Evolutionary conservation across 2,113 vertebrate genomes (phyloP).

Genomic region (Hipposideros armiger): DNA sequence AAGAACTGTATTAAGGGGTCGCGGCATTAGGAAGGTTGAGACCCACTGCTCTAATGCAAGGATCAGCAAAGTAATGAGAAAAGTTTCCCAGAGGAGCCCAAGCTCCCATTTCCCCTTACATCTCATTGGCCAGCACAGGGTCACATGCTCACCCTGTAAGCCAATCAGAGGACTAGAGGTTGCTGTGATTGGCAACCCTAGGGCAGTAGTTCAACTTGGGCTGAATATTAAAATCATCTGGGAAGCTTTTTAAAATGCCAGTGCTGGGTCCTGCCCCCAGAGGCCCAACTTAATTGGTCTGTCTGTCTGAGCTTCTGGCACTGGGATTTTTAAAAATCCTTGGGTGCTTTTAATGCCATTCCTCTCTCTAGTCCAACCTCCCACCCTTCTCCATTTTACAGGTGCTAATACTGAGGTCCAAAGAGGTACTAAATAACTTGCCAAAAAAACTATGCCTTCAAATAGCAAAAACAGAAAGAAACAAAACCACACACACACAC

Average conservation of each 20-base stretch:
- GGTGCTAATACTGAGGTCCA: neutral
- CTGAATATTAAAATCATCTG: neutral
- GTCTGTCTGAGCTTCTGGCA: neutral
- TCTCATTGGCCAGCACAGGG: neutral
- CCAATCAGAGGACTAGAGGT: neutral
- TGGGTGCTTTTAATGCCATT: neutral
- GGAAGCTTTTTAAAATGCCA: neutral
- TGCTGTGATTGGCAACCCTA: neutral
- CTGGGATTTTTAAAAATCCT: neutral
- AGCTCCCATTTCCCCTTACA: neutral
- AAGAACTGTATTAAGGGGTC: too few relatives aligned
- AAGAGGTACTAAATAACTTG: neutral
- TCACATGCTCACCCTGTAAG: neutral
- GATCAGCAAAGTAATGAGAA: neutral
- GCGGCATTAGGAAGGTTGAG: too few relatives aligned
- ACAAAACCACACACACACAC: neutral
- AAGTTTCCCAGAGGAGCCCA: neutral
- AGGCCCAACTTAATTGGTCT: neutral
- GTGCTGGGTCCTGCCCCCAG: neutral
- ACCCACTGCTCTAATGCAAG: neutral
- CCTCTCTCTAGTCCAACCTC: neutral
- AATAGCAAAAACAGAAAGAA: constrained; percentile 22
- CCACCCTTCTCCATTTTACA: neutral
- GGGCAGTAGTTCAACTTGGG: neutral
- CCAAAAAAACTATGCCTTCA: neutral